Base-by-base conservation (phyloP, 2,113 vertebrate species). In the Platichthys stellatus region DNA sequence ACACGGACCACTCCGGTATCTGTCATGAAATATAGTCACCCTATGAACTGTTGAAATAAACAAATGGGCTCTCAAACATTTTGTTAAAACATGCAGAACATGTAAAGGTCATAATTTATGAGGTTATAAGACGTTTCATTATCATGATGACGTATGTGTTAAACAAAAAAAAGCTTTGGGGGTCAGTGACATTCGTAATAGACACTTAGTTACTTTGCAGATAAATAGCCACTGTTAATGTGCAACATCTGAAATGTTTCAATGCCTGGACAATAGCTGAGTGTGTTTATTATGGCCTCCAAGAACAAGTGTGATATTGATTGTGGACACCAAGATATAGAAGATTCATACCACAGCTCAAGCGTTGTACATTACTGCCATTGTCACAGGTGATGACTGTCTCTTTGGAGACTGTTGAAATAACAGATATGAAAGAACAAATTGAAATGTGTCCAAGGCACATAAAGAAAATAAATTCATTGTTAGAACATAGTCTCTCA, bases 341-440 rank as follows among this genome's bases (percentile, higher is more conserved):
- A 10, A 54, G 31, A 58, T 53, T 69, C 83, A 13, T 83, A 83
- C 83, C 80, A 20, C 83, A 86, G 38, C 13, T 76, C 14, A 86
- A 63, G 62, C 0, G 69, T 0, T 86, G 86, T 57, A 86, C 72
- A 17, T 67, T 60, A 9, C 0, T 0, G 7, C 2, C 2, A 17
- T 4, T 0, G 6, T 31, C 56, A 60, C 86, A 88, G 43, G 77
- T 86, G 31, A 15, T 4, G 18, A 2, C 38, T 20, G 3, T 83
- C 38, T 83, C 21, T 5, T 2, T 72, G 10, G 66, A 68, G 62
- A 28, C 69, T n/a, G 35, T 68, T 63, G 14, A 57, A 79, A 47
- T 3, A 56, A 63, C 2, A 72, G 4, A 67, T 14, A 26, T 17
- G 1, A 69, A 45, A 69, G 8, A 12, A 24, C 49, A 24, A 40